A percentile compares a stretch with the other conserved stretches of the same genome.
These are phyloP conservation scores for Archilochus colubris DNA, from an alignment of 2,113 vertebrate genomes.

Conservation along the genomic window DNA sequence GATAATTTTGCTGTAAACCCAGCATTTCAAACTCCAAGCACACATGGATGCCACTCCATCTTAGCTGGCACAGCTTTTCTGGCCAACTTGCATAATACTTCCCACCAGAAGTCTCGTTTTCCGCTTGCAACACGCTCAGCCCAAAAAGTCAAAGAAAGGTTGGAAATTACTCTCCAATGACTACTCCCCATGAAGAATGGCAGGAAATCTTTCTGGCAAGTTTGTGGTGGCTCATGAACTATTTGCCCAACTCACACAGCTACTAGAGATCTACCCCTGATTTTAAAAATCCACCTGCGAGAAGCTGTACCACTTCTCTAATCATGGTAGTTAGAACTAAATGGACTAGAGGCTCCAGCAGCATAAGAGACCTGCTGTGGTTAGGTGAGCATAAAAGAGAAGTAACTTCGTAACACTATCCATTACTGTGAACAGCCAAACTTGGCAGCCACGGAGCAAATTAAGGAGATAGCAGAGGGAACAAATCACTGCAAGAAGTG, in stretches of 20 bases:
- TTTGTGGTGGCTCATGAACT: background rate
- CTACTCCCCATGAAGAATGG: background rate
- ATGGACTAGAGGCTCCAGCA: background rate
- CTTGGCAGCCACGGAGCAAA: background rate
- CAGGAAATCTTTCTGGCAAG: background rate
- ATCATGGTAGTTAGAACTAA: background rate
- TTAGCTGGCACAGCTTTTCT: background rate
- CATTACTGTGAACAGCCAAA: background rate
- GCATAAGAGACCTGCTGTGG: background rate
- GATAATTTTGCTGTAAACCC: background rate
- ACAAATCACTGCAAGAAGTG: background rate
- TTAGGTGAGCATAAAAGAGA: background rate
- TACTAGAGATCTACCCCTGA: background rate
- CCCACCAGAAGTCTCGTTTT: background rate
- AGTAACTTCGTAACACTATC: background rate
- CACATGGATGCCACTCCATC: fast-evolving
- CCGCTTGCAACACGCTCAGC: background rate
- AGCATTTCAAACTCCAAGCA: background rate
- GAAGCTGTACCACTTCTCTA: background rate
- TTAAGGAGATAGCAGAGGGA: background rate
- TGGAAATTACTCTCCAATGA: background rate
- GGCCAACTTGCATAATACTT: background rate
- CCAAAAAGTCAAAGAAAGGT: background rate
- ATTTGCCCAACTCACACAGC: background rate
- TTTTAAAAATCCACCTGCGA: background rate